Conservation (phyloP, 1,140 invertebrate genomes). For the Orchesella cincta region DNA sequence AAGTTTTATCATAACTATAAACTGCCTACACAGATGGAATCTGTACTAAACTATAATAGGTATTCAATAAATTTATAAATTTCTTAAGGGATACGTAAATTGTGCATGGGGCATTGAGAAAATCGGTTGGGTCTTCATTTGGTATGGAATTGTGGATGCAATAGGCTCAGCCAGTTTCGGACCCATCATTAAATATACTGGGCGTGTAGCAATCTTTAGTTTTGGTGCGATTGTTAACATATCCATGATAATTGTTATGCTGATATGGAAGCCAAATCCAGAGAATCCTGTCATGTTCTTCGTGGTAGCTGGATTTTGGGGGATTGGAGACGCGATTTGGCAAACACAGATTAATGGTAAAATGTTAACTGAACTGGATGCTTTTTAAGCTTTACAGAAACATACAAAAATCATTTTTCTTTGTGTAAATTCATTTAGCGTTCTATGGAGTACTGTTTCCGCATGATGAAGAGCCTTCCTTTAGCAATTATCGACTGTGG, state of each 20-base stretch:
- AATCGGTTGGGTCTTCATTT: slow-evolving; percentile 94
- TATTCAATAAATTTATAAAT: no score
- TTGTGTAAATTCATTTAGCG: slow-evolving; percentile 55
- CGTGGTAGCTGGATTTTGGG: slow-evolving; percentile 83
- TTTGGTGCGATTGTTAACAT: slow-evolving; percentile 76
- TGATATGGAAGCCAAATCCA: slow-evolving; percentile 84
- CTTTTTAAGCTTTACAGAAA: no score
- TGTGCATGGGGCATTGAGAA: slow-evolving; percentile 86
- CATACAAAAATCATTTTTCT: no score
- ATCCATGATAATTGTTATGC: slow-evolving; percentile 62
- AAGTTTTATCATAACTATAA: no score
- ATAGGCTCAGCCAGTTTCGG: slow-evolving; percentile 86
- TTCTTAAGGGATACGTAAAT: slow-evolving; percentile 61
- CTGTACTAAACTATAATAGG: no score
- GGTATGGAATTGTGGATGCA: slow-evolving; percentile 88
- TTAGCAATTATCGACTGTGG: slow-evolving; percentile 64
- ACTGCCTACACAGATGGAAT: no score
- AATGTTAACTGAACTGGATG: no score
- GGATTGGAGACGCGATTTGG: slow-evolving; percentile 93
- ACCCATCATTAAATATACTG: slow-evolving; percentile 87
- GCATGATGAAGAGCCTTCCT: slow-evolving; percentile 62
- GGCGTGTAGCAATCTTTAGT: slow-evolving; percentile 81
- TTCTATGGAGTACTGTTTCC: slow-evolving; percentile 62
- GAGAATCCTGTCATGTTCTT: slow-evolving; percentile 80
- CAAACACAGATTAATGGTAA: slow-evolving; percentile 96